Conservation (phyloP, 2,797 vertebrate genomes). For the Coracias cyanogaster region DNA sequence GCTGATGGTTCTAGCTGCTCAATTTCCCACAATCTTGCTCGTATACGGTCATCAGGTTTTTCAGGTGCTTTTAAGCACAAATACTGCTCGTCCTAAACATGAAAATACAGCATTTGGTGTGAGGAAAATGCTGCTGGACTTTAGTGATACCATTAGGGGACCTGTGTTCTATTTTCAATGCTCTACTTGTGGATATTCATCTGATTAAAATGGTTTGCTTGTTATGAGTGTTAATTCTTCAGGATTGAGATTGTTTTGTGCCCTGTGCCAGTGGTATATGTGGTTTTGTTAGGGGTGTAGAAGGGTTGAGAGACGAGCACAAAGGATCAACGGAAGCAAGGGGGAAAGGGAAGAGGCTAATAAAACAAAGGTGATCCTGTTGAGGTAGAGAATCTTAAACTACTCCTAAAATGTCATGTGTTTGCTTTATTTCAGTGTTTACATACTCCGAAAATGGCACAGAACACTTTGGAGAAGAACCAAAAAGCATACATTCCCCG, state of each 20-base stretch:
- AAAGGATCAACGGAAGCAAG: not conserved
- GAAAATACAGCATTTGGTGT: not conserved
- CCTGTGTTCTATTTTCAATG: not conserved
- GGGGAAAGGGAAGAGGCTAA: not conserved
- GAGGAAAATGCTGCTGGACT: not conserved
- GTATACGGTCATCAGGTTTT: not conserved
- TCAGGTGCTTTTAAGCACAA: not conserved
- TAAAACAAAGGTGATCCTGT: not conserved
- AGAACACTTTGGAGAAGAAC: conserved; percentile 84
- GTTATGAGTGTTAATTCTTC: not conserved
- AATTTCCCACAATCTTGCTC: not conserved
- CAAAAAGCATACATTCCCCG: conserved; percentile 78
- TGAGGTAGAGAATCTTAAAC: not conserved
- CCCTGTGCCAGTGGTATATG: fast-evolving
- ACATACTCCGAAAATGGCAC: conserved; percentile 91
- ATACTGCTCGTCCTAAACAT: not conserved
- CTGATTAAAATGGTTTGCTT: not conserved
- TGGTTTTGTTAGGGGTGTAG: not conserved
- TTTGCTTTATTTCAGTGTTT: conserved; percentile 86
- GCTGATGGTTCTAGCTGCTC: not conserved
- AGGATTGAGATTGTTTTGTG: not conserved
- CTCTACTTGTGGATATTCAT: not conserved
- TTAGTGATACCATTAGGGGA: not conserved
- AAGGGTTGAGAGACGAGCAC: not conserved
- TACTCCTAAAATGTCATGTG: not conserved